Percentiles rank a stretch among this genome's conserved stretches.
Evolutionary conservation across 2,888 invertebrate genomes (phyloP).

Genomic region (Tricholauxania praeusta): DNA sequence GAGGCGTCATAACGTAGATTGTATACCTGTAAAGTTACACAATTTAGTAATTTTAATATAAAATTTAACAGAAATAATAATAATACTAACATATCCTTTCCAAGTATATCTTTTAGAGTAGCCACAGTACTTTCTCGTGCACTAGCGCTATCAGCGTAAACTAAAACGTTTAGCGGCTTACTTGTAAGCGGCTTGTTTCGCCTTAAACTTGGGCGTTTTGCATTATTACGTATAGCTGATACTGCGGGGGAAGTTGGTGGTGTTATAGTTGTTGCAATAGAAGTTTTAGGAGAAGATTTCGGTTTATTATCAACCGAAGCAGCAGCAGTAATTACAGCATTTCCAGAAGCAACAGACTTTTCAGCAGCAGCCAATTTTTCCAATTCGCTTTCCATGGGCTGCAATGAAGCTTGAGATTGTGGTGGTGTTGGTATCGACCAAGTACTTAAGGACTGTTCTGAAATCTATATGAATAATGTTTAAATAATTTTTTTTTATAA

Average conservation of each 20-base stretch:
- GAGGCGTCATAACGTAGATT: constrained; percentile 72
- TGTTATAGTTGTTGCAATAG: constrained; percentile 20
- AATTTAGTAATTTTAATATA: constrained; percentile 15
- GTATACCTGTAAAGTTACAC: constrained; percentile 70
- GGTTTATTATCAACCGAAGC: too few species aligned
- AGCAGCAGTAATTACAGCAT: constrained; percentile 42
- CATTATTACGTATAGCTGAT: constrained; percentile 48
- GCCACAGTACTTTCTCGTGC: constrained; percentile 81
- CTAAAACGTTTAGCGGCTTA: constrained; percentile 84
- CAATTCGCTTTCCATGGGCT: background rate
- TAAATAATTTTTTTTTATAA: background rate
- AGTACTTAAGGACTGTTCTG: constrained; percentile 11
- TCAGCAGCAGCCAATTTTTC: constrained; percentile 11
- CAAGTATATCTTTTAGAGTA: constrained; percentile 77
- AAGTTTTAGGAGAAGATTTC: constrained; percentile 11
- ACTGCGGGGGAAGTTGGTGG: constrained; percentile 13
- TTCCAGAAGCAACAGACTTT: constrained; percentile 18
- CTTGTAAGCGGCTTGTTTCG: constrained; percentile 66
- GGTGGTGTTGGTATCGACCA: constrained; percentile 1
- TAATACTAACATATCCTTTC: constrained; percentile 75
- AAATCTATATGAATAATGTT: constrained; percentile 22
- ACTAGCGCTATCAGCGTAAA: constrained; percentile 82
- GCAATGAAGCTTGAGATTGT: constrained; percentile 10
- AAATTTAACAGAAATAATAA: constrained; percentile 14
- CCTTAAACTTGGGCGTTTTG: constrained; percentile 58